Conservation (phyloP, 2,888 invertebrate species). For the Brachyptera risi region DNA sequence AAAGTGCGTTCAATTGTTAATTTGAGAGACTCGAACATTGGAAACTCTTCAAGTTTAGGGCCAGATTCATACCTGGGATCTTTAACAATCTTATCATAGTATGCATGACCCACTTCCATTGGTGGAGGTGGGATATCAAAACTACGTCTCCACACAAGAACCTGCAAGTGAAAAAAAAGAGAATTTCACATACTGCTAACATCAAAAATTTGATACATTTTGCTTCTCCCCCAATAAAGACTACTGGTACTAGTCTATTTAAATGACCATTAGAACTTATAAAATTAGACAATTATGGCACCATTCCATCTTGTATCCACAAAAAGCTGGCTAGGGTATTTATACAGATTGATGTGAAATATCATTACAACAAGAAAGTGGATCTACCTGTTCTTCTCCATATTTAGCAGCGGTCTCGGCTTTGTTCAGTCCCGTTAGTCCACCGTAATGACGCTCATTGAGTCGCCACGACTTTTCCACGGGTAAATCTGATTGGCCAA, state of each 20-base stretch:
- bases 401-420: constrained; percentile 80
- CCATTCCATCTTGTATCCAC: not conserved
- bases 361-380: not conserved
- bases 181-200: too few species aligned
- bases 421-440: constrained; percentile 80
- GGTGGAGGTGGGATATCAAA: constrained; percentile 78
- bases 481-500: constrained; percentile 63
- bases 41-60: constrained; percentile 66
- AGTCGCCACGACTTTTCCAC: constrained; percentile 73
- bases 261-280: too few species aligned
- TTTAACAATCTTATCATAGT: constrained; percentile 69
- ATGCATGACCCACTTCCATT: constrained; percentile 70
- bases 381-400: constrained; percentile 76
- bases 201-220: too few species aligned
- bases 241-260: too few species aligned
- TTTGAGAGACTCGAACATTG: constrained; percentile 77
- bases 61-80: constrained; percentile 72
- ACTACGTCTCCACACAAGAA: constrained; percentile 81
- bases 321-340: not conserved
- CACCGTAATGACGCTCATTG: constrained; percentile 85
- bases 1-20: constrained; percentile 75
- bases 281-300: constrained; percentile 11
- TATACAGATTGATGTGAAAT: constrained; percentile 2
- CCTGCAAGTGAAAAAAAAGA: constrained; percentile 45
- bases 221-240: too few species aligned